These are phyloP conservation scores for Odocoileus virginianus DNA, from an alignment of 2,113 vertebrate species.

Conservation along the genomic window DNA sequence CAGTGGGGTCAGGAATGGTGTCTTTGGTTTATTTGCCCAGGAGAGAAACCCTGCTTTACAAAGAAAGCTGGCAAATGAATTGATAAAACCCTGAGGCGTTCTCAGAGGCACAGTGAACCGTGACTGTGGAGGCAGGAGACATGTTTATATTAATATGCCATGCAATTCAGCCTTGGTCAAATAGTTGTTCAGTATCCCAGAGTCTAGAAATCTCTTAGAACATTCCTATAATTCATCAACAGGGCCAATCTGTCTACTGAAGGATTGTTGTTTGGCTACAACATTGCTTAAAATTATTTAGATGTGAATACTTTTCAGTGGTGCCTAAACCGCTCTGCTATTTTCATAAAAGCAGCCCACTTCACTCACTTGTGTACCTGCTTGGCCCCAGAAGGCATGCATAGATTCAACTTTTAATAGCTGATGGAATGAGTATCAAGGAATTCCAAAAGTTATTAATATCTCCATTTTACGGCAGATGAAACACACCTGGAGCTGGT, in stretches of 20 bases:
- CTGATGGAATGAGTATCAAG: not conserved
- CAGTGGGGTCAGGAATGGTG: not conserved
- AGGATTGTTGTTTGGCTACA: slow-evolving; percentile 7
- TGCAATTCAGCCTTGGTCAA: not conserved
- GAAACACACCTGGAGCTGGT: not conserved
- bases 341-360: not conserved
- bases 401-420: not conserved
- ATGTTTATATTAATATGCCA: not conserved
- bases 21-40: not conserved
- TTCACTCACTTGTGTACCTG: not conserved
- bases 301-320: not conserved
- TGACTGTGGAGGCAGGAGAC: not conserved
- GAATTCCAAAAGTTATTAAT: not conserved
- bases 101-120: not conserved
- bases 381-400: not conserved
- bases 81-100: not conserved
- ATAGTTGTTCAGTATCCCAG: not conserved
- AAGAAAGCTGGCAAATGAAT: not conserved
- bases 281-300: not conserved
- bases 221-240: not conserved
- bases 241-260: not conserved
- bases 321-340: not conserved
- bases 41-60: not conserved
- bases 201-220: not conserved
- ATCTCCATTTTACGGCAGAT: not conserved